phyloP scores from a whole-genome alignment of 2,888 invertebrate species.

The Chymomyza fuscimana region DNA sequence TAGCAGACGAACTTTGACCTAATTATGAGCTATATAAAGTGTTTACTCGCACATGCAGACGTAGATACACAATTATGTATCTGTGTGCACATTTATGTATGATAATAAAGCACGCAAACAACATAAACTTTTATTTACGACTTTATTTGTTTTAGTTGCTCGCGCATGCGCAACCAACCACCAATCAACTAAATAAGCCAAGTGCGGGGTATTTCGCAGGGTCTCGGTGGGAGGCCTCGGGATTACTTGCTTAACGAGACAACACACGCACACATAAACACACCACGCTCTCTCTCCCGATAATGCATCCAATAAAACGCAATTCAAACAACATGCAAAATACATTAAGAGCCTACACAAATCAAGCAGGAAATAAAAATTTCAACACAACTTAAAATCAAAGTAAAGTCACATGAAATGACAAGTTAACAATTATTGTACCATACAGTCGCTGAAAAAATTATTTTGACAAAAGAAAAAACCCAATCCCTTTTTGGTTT shows the following conservation, averaged over 20 bases:
- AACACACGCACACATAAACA: conserved; percentile 33
- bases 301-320: conserved; percentile 52
- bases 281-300: conserved; percentile 28
- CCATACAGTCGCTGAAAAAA: neutral
- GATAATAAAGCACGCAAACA: conserved; percentile 56
- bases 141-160: conserved; percentile 5
- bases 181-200: conserved; percentile 5
- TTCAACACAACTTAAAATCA: conserved; percentile 19
- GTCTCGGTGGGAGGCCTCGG: neutral
- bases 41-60: conserved; percentile 33
- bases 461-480: neutral
- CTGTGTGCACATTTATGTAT: conserved; percentile 38
- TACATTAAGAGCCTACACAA: conserved; percentile 70
- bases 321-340: conserved; percentile 66
- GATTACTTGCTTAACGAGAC: neutral
- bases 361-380: conserved; percentile 66
- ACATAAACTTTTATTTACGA: conserved; percentile 10
- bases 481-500: no score
- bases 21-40: conserved; percentile 54
- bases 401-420: conserved; percentile 9
- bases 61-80: neutral
- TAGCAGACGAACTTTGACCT: conserved; percentile 61
- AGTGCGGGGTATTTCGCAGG: neutral
- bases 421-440: neutral
- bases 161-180: conserved; percentile 13